These are phyloP conservation scores for Scortum barcoo DNA, from an alignment of 2,113 vertebrate genomes.

Conservation along the genomic window DNA sequence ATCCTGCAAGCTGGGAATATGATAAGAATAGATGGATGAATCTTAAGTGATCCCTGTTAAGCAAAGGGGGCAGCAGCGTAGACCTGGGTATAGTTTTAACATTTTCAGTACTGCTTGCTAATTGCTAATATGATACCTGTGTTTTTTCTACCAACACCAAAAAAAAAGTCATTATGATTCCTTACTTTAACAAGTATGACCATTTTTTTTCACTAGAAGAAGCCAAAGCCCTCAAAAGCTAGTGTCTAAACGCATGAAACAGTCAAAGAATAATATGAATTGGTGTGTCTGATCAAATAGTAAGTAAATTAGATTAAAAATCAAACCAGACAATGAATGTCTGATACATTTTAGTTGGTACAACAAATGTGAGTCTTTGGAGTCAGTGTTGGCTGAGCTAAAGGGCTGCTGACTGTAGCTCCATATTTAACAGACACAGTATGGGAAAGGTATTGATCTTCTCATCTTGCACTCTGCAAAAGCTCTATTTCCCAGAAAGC, in stretches of 20 bases:
- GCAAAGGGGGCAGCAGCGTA: not conserved
- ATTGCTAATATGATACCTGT: not conserved
- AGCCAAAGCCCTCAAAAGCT: not conserved
- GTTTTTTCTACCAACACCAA: not conserved
- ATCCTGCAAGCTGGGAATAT: constrained; percentile 33
- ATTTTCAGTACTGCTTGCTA: not conserved
- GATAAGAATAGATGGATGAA: constrained; percentile 1
- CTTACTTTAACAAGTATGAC: not conserved
- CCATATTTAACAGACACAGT: not conserved
- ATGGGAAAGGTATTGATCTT: not conserved
- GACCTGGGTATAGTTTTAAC: not conserved
- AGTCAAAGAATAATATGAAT: not conserved
- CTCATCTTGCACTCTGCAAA: not conserved
- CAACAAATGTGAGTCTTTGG: not conserved
- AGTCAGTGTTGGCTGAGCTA: not conserved
- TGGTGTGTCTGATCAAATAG: not conserved
- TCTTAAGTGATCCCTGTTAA: not conserved
- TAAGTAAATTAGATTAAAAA: not conserved
- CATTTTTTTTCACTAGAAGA: not conserved
- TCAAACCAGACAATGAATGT: not conserved
- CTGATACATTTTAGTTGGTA: not conserved
- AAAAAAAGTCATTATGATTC: too few species aligned
- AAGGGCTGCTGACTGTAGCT: not conserved
- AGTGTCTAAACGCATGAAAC: not conserved
- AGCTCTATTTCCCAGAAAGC: not conserved